These are phyloP conservation scores for Macrosiphum euphorbiae DNA, from an alignment of 2,888 invertebrate species.

Conservation along the genomic window DNA sequence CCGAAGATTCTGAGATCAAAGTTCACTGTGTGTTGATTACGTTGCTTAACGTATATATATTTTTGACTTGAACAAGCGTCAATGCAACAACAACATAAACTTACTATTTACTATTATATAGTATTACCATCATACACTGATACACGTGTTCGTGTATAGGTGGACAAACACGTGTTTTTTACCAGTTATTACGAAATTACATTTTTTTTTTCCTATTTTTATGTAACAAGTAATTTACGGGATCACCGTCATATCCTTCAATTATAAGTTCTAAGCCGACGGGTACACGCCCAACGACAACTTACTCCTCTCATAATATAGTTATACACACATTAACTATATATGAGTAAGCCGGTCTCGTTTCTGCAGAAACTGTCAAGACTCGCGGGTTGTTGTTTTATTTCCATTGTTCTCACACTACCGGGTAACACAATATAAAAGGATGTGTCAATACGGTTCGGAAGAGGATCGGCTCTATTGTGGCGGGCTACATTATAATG, in stretches of 20 bases:
- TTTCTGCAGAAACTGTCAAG: constrained; percentile 27
- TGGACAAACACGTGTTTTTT: not conserved
- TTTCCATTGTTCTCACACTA: constrained; percentile 55
- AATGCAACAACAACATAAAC: not conserved
- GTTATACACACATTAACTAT: not conserved
- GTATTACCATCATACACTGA: not conserved
- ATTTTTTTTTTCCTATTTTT: not conserved
- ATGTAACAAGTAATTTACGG: not conserved
- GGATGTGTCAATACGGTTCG: constrained; percentile 55
- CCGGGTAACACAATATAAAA: constrained; percentile 45
- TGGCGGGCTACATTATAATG: constrained; percentile 32
- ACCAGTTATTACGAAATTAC: constrained; percentile 1
- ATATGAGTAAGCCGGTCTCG: not conserved
- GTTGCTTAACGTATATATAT: constrained; percentile 4
- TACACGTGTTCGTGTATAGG: not conserved
- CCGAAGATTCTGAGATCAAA: constrained; percentile 49
- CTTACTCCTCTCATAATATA: not conserved
- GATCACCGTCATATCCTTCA: constrained; percentile 14
- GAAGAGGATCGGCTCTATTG: constrained; percentile 63
- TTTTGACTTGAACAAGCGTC: not conserved
- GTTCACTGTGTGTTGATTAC: constrained; percentile 8
- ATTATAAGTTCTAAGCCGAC: not conserved
- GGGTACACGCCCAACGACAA: constrained; percentile 8
- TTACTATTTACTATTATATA: not conserved
- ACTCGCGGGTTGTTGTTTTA: constrained; percentile 16